Conservation (phyloP, 37 sponge, comb jelly and placozoan species). For the Lycopodina hypogea region DNA sequence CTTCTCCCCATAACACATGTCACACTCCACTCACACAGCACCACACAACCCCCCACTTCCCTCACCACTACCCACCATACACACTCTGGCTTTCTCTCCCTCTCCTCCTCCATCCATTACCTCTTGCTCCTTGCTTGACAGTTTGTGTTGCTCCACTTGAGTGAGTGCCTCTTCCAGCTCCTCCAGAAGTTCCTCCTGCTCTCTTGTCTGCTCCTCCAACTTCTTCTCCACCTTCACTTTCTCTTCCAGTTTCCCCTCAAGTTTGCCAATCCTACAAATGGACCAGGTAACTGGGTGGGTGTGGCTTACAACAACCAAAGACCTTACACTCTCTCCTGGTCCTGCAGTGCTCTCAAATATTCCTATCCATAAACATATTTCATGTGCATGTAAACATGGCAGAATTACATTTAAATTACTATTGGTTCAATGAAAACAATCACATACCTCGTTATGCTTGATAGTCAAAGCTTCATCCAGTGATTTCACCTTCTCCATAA, state of each 20-base stretch:
- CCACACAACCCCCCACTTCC: too few species aligned
- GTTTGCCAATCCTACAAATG: conserved; percentile 19
- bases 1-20: background rate
- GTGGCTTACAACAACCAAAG: background rate
- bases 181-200: conserved; percentile 18
- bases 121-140: background rate
- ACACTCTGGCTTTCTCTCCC: background rate
- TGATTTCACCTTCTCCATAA: conserved; percentile 29
- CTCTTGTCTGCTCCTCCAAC: conserved; percentile 39
- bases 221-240: background rate
- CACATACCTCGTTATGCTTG: conserved; percentile 27
- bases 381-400: too few species aligned
- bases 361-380: conserved; percentile 7
- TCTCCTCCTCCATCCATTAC: background rate
- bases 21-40: background rate
- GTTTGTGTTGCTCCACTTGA: conserved; percentile 2
- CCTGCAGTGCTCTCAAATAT: conserved; percentile 1
- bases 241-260: conserved; percentile 8
- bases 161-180: conserved; percentile 15
- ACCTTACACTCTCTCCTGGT: conserved; percentile 16
- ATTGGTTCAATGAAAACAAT: too few species aligned
- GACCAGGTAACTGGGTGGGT: background rate
- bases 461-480: conserved; percentile 9
- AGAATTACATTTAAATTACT: too few species aligned
- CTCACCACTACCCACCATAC: background rate